Evolutionary conservation across 1,140 invertebrate genomes (phyloP), one percentile per base, ranked within the genome.

Genomic region (Formica exsecta): DNA sequence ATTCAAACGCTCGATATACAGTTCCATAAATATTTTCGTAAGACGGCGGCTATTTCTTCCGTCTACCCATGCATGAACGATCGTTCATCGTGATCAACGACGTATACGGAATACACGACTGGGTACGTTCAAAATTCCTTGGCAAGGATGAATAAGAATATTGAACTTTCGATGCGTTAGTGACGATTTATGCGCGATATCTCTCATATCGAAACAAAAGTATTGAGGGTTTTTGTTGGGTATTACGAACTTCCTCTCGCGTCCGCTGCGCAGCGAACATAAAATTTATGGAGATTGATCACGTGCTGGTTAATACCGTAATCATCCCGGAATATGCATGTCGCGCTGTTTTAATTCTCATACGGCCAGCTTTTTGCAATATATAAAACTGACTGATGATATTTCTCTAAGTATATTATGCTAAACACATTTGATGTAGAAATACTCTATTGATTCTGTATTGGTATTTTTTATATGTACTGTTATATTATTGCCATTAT

Each of bases 11-110:
- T 77, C 76, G 83, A 88, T 88, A 88, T 88, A 86, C 16, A 7
- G 44, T 7, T 62, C 44, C 75, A 79, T 89, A 87, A 90, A 90
- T 87, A 90, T 90, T 90, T 90, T 85, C 80, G 57, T 44, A 87
- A 87, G 75, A 61, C 36, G 7, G 4, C 13, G 61, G 44, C 48
- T 54, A 25, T 73, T 75, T 75, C 77, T 16, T 54, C 65, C 44
- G 22, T n/a, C n/a, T 25, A 41, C 8, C 4, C 8, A 32, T 13
- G 29, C 29, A 54, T 22, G 41, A 79, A 71, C 65, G 86, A 87
- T 89, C 89, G 51, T 59, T 87, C 80, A 64, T 85, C 19, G 32
- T 66, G 86, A 90, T 90, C 86, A 87, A 90, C 70, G 80, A 59
- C 41, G 38, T 73, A 73, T 62, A 65, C 70, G 22, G 32, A 77